These are phyloP conservation scores for Bolinopsis microptera DNA, from an alignment of 37 sponge, comb jelly and placozoan species.

Conservation along the genomic window DNA sequence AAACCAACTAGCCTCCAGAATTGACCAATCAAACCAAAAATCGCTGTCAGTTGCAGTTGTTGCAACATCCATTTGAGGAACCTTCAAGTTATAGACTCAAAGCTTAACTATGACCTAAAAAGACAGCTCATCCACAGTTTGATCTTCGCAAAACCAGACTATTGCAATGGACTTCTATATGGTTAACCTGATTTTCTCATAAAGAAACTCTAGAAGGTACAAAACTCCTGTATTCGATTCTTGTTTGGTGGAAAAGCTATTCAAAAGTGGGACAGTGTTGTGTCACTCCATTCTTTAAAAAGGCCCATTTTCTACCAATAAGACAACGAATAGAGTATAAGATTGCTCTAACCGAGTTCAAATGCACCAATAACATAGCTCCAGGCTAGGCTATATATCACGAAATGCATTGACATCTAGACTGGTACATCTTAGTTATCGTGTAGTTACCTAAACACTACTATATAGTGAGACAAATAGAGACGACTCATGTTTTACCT, in stretches of 20 bases:
- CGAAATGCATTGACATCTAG: too few species aligned
- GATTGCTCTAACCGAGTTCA: background rate
- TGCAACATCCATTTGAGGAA: too few species aligned
- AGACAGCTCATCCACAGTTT: background rate
- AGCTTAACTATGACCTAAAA: too few species aligned
- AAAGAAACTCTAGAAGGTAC: background rate
- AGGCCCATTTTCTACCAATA: background rate
- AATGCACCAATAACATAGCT: background rate
- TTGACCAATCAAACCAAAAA: too few species aligned
- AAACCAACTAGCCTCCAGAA: too few species aligned
- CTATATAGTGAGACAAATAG: too few species aligned
- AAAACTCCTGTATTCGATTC: background rate
- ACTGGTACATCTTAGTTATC: too few species aligned
- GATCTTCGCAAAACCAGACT: background rate
- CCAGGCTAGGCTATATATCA: too few species aligned
- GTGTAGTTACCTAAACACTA: too few species aligned
- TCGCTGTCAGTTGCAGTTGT: background rate
- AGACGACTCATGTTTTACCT: too few species aligned
- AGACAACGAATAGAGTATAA: background rate
- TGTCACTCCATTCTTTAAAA: background rate
- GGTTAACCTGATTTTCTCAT: background rate
- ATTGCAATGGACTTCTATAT: background rate
- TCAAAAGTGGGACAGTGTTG: background rate
- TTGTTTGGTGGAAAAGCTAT: background rate
- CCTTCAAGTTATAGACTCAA: too few species aligned